Evolutionary conservation across 2,888 invertebrate species (phyloP), one percentile per base, ranked within the genome.

Genomic region (Tipula helvola): DNA sequence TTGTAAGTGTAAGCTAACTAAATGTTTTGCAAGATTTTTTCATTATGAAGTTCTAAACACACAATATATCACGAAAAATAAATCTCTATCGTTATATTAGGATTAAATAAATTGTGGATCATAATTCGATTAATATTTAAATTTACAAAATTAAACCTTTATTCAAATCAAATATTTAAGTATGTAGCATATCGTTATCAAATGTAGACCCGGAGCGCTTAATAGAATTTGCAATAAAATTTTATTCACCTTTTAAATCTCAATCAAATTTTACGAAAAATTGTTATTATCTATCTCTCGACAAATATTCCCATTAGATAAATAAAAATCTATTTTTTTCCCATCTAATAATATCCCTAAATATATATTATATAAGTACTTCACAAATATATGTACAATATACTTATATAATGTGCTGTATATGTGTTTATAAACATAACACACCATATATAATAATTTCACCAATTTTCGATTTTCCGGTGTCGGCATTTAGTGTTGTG

Each of bases 391-490:
- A 84, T 84, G n/a, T 39, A n/a, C n/a, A n/a, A n/a, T n/a, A n/a
- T n/a, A n/a, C n/a, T n/a, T n/a, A 84, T 84, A 84, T 84, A 39
- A 84, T 84, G 41, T 84, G 41, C 84, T 84, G n/a, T 84, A 84
- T 84, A 84, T 84, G 41, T 84, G 41, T 39, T 39, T 84, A 84
- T 84, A 84, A 39, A 39, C 36, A 83, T 83, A 83, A 52, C 71
- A 71, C 71, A 71, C 71, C 71, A 71, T 71, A 71, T 71, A 71
- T 71, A 71, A 71, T 71, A 71, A 71, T 71, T 71, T 71, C 71
- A 71, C 71, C 71, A 71, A 71, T 71, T 71, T 71, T 71, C 71
- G 71, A 71, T 71, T 71, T 71, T 71, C 71, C 71, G 71, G 71
- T 71, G 71, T 71, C 71, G 71, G 71, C 71, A 71, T 71, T 71